Base-by-base conservation (phyloP, 2,797 vertebrate species). In the Lerista edwardsae region DNA sequence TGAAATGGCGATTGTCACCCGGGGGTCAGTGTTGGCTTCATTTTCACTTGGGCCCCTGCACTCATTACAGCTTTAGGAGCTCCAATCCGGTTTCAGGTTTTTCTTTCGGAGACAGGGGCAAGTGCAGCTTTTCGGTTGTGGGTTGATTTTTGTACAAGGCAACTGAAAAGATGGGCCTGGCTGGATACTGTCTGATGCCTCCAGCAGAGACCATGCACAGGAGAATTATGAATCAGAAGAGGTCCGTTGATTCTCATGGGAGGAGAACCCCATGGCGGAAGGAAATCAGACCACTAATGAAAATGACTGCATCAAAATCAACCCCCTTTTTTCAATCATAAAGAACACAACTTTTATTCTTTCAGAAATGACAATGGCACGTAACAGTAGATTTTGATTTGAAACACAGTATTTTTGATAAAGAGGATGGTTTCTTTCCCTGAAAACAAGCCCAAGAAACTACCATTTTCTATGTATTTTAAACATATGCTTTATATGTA, bases 41-140 rank as follows among this genome's bases (percentile, higher is more conserved):
- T 93, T 93, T 92, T 80, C 64, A 68, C 88, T 93, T 94, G 15
- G 81, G 91, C 84, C 77, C 31, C 89, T 79, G 74, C 82, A 80
- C 1, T 90, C 29, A 3, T 51, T 34, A 75, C 86, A 85, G 72
- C 87, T 94, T 91, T 81, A 86, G 67, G 31, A 72, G 39, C 3
- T 17, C 34, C 9, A 91, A 92, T 83, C 82, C 73, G 84, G n/a
- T 87, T 87, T 86, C 81, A 73, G 73, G 68, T 17, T 51, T 91
- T 51, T 79, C 74, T 65, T 84, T 25, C 77, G 41, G 36, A 90
- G 23, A 15, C 72, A 71, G 27, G 25, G 11, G 73, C 31, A 80
- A 27, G 41, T 86, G 44, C 64, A 36, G 27, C 79, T 68, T 85
- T 62, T 44, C 1, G 0, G 15, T 76, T 86, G 39, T 80, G 4